Base-by-base conservation (phyloP, 1,140 invertebrate genomes). In the Papilio helenus region DNA sequence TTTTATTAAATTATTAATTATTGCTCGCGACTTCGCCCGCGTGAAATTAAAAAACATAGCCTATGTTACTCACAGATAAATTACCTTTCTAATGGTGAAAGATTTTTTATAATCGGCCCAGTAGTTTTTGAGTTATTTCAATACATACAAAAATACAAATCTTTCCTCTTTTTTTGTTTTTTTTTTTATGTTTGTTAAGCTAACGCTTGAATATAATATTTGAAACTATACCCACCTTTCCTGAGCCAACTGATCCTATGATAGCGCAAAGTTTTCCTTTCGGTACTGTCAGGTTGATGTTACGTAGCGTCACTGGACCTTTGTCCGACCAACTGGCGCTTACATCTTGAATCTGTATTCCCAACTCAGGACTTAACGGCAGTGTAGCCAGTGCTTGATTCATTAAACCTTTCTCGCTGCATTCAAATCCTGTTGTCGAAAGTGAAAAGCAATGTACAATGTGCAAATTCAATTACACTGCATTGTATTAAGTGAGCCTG, bases 171-270 rank as follows among this genome's bases (percentile, higher is more conserved):
- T n/a, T n/a, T n/a, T n/a, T n/a, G n/a, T n/a, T n/a, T n/a, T n/a
- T n/a, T n/a, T n/a, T n/a, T n/a, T n/a, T n/a, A n/a, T n/a, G n/a
- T n/a, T n/a, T n/a, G n/a, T n/a, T n/a, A n/a, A n/a, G n/a, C n/a
- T n/a, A n/a, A n/a, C n/a, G n/a, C n/a, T n/a, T n/a, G n/a, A n/a
- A n/a, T n/a, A n/a, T n/a, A n/a, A n/a, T n/a, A 26, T 26, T 18
- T 10, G 7, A 16, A 74, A 26, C 51, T 51, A 77, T 12, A 77
- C 74, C 8, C 86, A 96, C 97, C 94, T 98, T 98, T 49, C 97
- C 97, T 2, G 97, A 96, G 5, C 97, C 97, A 16, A 98, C 97
- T 4, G 96, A 95, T 3, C 98, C 98, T 65, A 98, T 97, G 9
- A 98, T 95, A 1, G 97, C 97, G 77, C 97, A 96, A 0, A 98